These are phyloP conservation scores for Platyrinchus mystaceus DNA, from an alignment of 2,797 vertebrate species.

Conservation along the genomic window DNA sequence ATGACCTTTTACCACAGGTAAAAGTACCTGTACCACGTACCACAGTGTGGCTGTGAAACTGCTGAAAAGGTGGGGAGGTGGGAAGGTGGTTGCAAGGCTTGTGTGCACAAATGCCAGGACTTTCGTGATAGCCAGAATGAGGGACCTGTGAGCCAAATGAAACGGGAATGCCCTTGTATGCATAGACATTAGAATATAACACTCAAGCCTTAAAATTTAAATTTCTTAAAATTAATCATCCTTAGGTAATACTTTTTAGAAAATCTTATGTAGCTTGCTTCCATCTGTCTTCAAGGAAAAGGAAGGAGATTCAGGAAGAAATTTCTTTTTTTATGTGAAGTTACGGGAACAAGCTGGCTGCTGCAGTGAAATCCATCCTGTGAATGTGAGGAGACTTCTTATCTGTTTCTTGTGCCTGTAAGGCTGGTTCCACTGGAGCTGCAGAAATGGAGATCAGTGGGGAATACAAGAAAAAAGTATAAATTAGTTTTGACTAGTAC, in stretches of 20 bases:
- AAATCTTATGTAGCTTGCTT: not conserved
- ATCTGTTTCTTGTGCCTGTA: not conserved
- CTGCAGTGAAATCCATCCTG: not conserved
- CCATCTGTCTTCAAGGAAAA: not conserved
- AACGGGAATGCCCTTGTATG: not conserved
- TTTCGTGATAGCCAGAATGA: accelerated
- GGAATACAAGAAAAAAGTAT: not conserved
- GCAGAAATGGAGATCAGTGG: not conserved
- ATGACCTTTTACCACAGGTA: not conserved
- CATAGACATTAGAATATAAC: not conserved
- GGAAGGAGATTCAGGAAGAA: not conserved
- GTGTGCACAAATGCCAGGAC: not conserved
- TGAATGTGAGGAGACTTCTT: not conserved
- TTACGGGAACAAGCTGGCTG: not conserved
- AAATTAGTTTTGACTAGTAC: not conserved
- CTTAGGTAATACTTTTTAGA: not conserved
- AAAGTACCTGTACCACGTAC: too few species aligned
- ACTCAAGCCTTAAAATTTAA: not conserved
- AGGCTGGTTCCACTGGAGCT: not conserved
- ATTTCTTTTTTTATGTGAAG: not conserved
- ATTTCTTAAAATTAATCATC: not conserved
- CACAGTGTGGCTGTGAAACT: not conserved
- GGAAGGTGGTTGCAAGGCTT: not conserved
- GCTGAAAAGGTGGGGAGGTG: not conserved
- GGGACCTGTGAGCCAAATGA: not conserved